These are phyloP conservation scores for Coregonus ussuriensis DNA, from an alignment of 2,797 vertebrate genomes.

Conservation along the genomic window DNA sequence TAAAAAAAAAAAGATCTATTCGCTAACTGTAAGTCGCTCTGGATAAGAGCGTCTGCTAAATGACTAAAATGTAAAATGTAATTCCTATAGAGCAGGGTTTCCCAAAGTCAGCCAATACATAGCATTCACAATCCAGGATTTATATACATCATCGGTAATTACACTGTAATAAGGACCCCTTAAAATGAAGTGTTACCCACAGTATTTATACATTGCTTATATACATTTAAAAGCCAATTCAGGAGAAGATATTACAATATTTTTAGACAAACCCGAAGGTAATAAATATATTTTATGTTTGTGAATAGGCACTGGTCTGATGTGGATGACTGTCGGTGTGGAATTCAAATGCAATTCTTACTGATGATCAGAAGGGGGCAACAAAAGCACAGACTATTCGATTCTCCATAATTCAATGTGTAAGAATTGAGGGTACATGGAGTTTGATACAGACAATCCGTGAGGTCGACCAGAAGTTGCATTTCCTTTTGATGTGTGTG, in stretches of 20 bases:
- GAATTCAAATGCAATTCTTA: constrained; percentile 19
- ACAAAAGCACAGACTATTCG: constrained; percentile 24
- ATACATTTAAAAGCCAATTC: background rate
- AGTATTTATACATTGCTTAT: background rate
- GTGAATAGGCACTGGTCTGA: too few relatives aligned
- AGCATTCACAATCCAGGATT: too few relatives aligned
- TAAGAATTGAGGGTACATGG: too few relatives aligned
- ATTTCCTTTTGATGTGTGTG: background rate
- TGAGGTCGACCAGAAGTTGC: background rate
- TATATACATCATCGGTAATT: too few relatives aligned
- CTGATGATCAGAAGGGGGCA: constrained; percentile 53
- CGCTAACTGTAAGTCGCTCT: too few relatives aligned
- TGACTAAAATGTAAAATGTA: too few relatives aligned
- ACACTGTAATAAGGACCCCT: too few relatives aligned
- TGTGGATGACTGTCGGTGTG: too few relatives aligned
- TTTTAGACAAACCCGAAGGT: background rate
- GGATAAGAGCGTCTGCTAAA: too few relatives aligned
- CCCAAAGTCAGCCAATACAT: too few relatives aligned
- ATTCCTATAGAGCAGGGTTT: too few relatives aligned
- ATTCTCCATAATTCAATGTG: background rate
- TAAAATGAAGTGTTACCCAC: background rate
- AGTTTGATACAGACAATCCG: background rate
- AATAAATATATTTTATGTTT: background rate
- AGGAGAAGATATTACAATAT: background rate
- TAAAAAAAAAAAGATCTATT: too few relatives aligned